Conservation (phyloP, 2,888 invertebrate species). For the Perizoma flavofasciatum region DNA sequence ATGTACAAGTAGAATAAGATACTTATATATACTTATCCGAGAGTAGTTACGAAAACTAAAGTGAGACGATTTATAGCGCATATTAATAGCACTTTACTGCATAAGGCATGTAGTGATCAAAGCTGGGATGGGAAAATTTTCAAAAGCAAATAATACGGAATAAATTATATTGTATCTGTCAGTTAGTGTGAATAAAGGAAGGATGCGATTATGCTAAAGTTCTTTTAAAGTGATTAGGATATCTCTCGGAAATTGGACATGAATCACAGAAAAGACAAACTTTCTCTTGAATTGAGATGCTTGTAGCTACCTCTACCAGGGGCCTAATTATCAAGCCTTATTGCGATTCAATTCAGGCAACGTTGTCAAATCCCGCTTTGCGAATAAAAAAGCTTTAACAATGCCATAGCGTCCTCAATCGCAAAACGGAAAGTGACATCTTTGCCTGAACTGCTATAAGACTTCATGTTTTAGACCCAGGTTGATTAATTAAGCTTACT, state of each 20-base stretch:
- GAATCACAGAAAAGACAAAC: constrained; percentile 14
- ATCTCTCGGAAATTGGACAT: constrained; percentile 19
- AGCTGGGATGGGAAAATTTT: constrained; percentile 16
- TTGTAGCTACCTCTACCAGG: constrained; percentile 12
- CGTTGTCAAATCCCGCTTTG: too few species aligned
- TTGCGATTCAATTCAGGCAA: too few species aligned
- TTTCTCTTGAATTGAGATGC: constrained; percentile 17
- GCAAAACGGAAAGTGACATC: too few species aligned
- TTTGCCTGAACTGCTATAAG: too few species aligned
- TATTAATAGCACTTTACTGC: constrained; percentile 48
- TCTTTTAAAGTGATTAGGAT: constrained; percentile 15
- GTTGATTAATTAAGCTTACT: constrained; percentile 9
- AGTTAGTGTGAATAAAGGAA: constrained; percentile 14
- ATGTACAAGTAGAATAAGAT: constrained; percentile 25
- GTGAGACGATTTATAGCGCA: constrained; percentile 47
- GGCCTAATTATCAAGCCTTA: too few species aligned
- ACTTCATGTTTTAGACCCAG: too few species aligned
- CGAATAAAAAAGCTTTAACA: too few species aligned
- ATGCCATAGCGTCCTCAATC: too few species aligned
- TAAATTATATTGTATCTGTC: constrained; percentile 16
- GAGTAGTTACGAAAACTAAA: constrained; percentile 47
- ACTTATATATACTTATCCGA: constrained; percentile 41
- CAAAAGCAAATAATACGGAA: constrained; percentile 15
- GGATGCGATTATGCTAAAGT: constrained; percentile 14
- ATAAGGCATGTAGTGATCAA: constrained; percentile 45